Conservation (phyloP, 2,888 invertebrate species). For the Ecliptopera silaceata region DNA sequence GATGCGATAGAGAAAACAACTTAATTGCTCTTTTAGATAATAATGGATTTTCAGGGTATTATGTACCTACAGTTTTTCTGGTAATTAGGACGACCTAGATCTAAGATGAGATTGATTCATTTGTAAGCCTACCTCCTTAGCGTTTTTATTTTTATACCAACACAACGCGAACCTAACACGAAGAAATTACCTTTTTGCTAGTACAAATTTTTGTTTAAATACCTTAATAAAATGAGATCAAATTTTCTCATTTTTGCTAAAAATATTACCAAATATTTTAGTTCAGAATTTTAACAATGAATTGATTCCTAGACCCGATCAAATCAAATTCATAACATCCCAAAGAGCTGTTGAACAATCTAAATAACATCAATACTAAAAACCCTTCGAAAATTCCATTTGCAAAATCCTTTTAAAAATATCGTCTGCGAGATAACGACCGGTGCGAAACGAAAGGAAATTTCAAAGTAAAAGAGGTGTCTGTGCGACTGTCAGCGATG, state of each 20-base stretch:
- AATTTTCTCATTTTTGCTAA: no score
- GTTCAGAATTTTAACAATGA: no score
- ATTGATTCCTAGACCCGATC: background rate
- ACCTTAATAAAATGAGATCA: no score
- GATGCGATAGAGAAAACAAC: conserved; percentile 35
- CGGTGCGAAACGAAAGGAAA: conserved; percentile 17
- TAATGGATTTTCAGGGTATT: conserved; percentile 12
- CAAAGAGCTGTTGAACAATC: background rate
- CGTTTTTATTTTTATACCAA: no score
- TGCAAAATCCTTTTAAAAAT: conserved; percentile 10
- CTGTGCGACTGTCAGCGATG: conserved; percentile 19
- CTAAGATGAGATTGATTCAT: background rate
- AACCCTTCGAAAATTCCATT: conserved; percentile 9
- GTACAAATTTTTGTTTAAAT: no score
- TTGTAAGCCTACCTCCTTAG: background rate
- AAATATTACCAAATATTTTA: no score
- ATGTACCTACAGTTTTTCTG: background rate
- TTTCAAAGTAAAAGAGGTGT: conserved; percentile 12
- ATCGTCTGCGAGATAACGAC: conserved; percentile 17
- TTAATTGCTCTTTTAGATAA: conserved; percentile 35
- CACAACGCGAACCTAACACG: no score
- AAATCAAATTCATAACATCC: background rate
- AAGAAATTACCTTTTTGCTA: no score
- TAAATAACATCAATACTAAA: conserved; percentile 7
- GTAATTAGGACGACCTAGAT: background rate